Evolutionary conservation across 2,113 vertebrate species (phyloP).

Genomic region (Otolemur garnettii): DNA sequence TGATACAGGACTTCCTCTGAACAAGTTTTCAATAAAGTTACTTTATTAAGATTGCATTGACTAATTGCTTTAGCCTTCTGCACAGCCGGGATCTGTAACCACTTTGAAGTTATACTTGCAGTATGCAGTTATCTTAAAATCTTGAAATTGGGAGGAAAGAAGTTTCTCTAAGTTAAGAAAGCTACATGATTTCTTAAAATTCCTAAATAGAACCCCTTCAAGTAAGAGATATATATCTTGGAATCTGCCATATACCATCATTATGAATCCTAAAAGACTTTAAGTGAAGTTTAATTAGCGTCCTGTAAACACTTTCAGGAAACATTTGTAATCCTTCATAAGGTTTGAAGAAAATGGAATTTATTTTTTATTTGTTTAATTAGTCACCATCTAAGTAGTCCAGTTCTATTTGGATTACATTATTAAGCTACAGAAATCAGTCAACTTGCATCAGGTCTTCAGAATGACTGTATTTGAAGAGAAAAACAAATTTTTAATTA

Average conservation of each 20-base stretch:
- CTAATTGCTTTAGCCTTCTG: neutral
- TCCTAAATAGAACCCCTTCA: neutral
- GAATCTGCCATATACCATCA: neutral
- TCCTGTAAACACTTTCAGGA: neutral
- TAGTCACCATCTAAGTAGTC: neutral
- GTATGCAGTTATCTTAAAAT: neutral
- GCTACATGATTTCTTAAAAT: neutral
- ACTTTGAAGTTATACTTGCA: neutral
- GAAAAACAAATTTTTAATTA: conserved; percentile 33
- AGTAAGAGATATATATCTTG: neutral
- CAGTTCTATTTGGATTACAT: neutral
- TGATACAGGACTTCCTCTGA: neutral
- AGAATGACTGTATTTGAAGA: conserved; percentile 14
- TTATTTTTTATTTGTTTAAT: neutral
- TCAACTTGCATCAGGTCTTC: neutral
- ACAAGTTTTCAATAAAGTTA: conserved; percentile 33
- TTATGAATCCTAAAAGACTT: conserved; percentile 6
- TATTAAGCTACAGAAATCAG: neutral
- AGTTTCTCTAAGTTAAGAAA: conserved; percentile 3
- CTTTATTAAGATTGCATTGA: neutral
- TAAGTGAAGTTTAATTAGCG: neutral
- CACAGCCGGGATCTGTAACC: neutral
- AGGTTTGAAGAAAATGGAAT: neutral
- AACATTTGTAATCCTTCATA: neutral
- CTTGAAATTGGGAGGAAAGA: conserved; percentile 8